These are phyloP conservation scores for Lepilemur septentrionalis DNA, from an alignment of 2,797 vertebrate genomes.

Conservation along the genomic window DNA sequence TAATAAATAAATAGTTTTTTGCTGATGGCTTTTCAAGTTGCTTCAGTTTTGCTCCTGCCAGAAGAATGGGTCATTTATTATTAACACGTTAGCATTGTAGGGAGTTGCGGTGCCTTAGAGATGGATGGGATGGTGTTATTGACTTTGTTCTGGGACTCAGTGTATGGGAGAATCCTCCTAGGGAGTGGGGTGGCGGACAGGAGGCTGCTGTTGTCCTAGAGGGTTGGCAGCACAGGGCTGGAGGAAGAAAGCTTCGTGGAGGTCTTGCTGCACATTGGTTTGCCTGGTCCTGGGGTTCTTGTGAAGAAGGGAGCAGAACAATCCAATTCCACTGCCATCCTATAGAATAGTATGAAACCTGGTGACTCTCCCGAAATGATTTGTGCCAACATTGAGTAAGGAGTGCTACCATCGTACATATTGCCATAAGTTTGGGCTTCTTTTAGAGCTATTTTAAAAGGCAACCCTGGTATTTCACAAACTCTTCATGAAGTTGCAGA, in stretches of 20 bases:
- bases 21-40: conserved; percentile 85
- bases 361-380: background rate
- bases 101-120: conserved; percentile 64
- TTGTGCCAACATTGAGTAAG: background rate
- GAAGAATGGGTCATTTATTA: conserved; percentile 80
- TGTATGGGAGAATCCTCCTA: conserved; percentile 30
- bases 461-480: background rate
- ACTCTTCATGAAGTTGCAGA: background rate
- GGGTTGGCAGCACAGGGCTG: background rate
- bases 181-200: background rate
- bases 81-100: conserved; percentile 83
- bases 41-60: conserved; percentile 79
- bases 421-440: background rate
- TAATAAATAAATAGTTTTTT: conserved; percentile 85
- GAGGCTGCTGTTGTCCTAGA: conserved; percentile 55
- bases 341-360: background rate
- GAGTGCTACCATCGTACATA: background rate
- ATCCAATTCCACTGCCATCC: background rate
- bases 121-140: conserved; percentile 51
- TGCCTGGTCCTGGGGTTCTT: background rate
- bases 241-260: background rate
- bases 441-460: conserved; percentile 9
- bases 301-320: background rate
- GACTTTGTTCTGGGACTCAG: conserved; percentile 53
- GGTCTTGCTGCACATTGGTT: background rate